Base-by-base conservation (phyloP, 30 jellyfish, hydroid and myxozoan genomes). In the Aurelia sp. region DNA sequence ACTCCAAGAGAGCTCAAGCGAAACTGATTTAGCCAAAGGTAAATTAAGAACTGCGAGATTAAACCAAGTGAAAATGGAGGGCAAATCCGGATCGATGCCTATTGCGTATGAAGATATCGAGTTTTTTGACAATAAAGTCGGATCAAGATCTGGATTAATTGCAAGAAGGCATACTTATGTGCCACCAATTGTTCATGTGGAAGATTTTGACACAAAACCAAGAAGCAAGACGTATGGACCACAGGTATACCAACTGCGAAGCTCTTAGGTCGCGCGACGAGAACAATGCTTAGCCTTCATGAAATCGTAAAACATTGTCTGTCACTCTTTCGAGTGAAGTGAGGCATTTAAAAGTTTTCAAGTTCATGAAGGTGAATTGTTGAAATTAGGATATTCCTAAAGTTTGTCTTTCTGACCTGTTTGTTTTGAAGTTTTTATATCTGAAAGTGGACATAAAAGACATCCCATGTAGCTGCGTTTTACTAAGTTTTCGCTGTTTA, bases 91-190 rank as follows among this genome's bases (percentile, higher is more conserved):
- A 15, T 55, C 89, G 27, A 35, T 41, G 44, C 67, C 72, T 8
- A 12, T 22, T 18, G 73, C 80, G 58, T 78, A 66, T 44, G 80
- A 61, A 21, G 89, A 78, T 41, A 44, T 66, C 13, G 19, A 30
- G 48, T 50, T 62, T n/a, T 78, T 78, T 4, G 80, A 63, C 15
- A 78, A 63, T 41, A 64, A 17, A 52, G 89, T 78, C 1, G 35
- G 81, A 17, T 78, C 89, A 13, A 61, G 89, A 13, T 21, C 80
- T 16, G 89, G 89, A 15, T 19, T 78, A 51, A 64, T 78, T 40
- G 80, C 79, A 12, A 61, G 89, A 41, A 40, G 89, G 57, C 89
- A 78, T 41, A 30, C 89, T 3, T 78, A 31, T 44, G 60, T 63
- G 41, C 78, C 71, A 16, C 53, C 62, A 0, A 59, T 4, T 0